Base-by-base conservation (phyloP, 2,797 vertebrate species). In the Diplodus puntazzo region DNA sequence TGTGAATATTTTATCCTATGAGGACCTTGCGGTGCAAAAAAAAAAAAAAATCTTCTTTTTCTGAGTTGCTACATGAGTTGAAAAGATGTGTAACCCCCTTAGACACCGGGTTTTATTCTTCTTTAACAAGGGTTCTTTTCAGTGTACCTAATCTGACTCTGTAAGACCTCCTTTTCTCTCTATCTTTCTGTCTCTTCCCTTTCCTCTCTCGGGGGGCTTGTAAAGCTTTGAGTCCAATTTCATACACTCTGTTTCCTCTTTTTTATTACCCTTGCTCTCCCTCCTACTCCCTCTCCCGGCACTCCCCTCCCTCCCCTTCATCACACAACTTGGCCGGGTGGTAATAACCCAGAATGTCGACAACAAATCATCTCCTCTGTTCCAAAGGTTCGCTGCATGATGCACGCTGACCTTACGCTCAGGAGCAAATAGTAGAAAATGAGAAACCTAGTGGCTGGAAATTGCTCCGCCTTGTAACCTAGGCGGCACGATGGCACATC, bases 171-270 rank as follows among this genome's bases (percentile, higher is more conserved):
- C 46, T 68, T 34, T 77, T 27, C 75, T 54, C 54, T 74, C 64
- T 52, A 27, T 73, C 61, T 74, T 48, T 62, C 64, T 34, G 64
- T 77, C 42, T 79, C 60, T 72, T 59, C 69, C 48, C 39, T 48
- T 64, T 46, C 59, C 55, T 76, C 61, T 86, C 80, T 88, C 73
- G 4, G 43, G 75, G 76, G 78, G 67, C 79, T 75, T 87, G 79
- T 88, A 88, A 87, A 87, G 80, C 78, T 86, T 85, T 87, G 82
- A 84, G 82, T 82, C 80, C 85, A 89, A 88, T 88, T 89, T 84
- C 77, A 87, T 90, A 71, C 86, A 82, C 85, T 88, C 81, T 68
- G 77, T 92, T 87, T 89, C 86, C 77, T 88, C 62, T 69, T 79
- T 84, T 80, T 85, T 85, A 86, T 87, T 83, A 81, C 74, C 73